Conservation (phyloP, 2,113 vertebrate species). For the Holacanthus passer region DNA sequence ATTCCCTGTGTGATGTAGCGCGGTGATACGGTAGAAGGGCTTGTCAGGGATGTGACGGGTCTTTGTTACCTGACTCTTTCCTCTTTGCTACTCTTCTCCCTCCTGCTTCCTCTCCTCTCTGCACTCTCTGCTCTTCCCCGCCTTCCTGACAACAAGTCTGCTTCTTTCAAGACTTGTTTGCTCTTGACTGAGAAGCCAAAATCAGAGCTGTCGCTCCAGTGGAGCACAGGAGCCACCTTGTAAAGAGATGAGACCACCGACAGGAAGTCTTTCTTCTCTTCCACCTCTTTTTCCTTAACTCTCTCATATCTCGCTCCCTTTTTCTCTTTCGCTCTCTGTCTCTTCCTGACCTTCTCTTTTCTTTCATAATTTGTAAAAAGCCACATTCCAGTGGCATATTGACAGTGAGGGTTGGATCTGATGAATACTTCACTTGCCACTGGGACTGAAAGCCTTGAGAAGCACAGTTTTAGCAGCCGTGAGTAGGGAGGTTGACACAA, state of each 20-base stretch:
- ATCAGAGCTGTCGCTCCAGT: constrained; percentile 36
- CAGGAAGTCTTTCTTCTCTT: constrained; percentile 4
- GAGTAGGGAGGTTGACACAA: constrained; percentile 7
- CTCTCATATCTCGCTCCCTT: neutral
- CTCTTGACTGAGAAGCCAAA: constrained; percentile 65
- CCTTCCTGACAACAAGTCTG: constrained; percentile 48
- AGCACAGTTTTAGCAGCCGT: neutral
- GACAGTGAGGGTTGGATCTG: neutral
- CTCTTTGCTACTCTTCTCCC: constrained; percentile 47
- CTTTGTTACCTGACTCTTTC: constrained; percentile 77
- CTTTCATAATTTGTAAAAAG: neutral
- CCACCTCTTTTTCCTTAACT: neutral
- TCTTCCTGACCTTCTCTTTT: neutral
- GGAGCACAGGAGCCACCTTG: constrained; percentile 36
- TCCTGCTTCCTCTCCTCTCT: constrained; percentile 13
- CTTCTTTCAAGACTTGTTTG: constrained; percentile 67
- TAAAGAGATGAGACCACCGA: constrained; percentile 41
- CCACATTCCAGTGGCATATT: neutral
- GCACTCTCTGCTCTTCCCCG: constrained; percentile 3
- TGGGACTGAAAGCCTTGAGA: constrained; percentile 4
- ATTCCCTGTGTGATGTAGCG: constrained; percentile 70
- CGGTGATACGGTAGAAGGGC: constrained; percentile 51
- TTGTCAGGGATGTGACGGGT: constrained; percentile 69
- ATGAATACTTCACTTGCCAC: constrained; percentile 4
- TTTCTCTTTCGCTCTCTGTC: neutral